Evolutionary conservation across 2,113 vertebrate species (phyloP).

Genomic region (Poecile atricapillus): DNA sequence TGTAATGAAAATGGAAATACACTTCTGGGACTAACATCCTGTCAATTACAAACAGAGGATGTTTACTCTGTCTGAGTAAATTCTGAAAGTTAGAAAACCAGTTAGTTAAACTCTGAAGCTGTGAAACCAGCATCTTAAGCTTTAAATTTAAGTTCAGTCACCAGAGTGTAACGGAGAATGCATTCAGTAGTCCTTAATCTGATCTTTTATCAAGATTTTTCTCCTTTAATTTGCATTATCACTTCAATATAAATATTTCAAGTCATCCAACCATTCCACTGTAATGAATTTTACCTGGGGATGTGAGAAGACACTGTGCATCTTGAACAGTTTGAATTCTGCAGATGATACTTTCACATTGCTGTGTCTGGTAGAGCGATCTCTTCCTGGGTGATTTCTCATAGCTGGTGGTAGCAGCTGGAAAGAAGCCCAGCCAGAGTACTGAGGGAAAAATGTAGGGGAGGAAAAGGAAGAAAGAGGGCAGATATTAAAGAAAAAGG

Average conservation of each 20-base stretch:
- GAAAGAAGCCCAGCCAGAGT: not conserved
- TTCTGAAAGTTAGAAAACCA: not conserved
- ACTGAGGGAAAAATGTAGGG: not conserved
- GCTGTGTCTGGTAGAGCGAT: not conserved
- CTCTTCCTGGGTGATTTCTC: not conserved
- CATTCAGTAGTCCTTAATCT: not conserved
- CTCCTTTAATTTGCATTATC: not conserved
- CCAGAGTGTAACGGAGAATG: not conserved
- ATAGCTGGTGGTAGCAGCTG: not conserved
- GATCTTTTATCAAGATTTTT: not conserved
- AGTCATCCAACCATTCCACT: not conserved
- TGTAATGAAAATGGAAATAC: not conserved
- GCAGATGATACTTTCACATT: not conserved
- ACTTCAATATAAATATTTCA: not conserved
- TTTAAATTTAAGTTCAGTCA: not conserved
- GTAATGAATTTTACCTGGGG: not conserved
- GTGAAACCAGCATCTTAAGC: not conserved
- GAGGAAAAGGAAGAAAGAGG: not conserved
- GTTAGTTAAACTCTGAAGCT: not conserved
- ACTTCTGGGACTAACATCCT: not conserved
- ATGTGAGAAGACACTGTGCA: not conserved
- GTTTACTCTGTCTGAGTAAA: not conserved
- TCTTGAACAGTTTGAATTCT: not conserved
- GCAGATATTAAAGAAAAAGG: not conserved
- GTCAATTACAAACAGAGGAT: not conserved